Evolutionary conservation across 2,888 invertebrate species (phyloP), one percentile per base, ranked within the genome.

Genomic region (Lymantria dispar): DNA sequence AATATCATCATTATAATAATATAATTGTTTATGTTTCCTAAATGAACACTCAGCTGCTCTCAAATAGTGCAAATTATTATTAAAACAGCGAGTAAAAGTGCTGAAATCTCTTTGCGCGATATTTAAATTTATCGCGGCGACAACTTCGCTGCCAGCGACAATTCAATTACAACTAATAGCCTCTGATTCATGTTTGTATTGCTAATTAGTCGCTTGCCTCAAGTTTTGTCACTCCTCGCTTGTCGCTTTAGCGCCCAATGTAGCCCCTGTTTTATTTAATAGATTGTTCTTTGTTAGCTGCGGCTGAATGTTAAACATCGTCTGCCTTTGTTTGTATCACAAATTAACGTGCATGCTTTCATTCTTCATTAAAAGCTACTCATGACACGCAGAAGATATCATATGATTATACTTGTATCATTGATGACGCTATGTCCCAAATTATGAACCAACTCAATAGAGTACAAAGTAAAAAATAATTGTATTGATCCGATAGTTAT

Each of bases 121-220:
- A 89, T 89, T 90, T 89, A 89, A 90, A 90, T 90, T 87, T 75
- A 76, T 76, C 77, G 77, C 76, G 78, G 85, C 81, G 77, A 74
- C 80, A 87, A 87, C 85, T 88, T 83, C 78, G 80, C 84, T 82
- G 82, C 80, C 86, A 74, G 82, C 84, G 87, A 81, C 85, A 84
- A 90, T 91, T 90, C 88, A 90, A 91, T 90, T 91, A 91, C 86
- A 87, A 87, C 85, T 90, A 90, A 91, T 91, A 89, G 90, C 88
- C 87, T 76, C 87, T 89, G 90, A 91, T 91, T 91, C 90, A 90
- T 90, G 90, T 90, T 91, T 91, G 90, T 90, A 89, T 88, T 87
- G 85, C 85, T 90, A 91, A 91, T 91, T 90, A 89, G 88, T 90
- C 80, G 81, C 76, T 78, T 53, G 80, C 80, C 88, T 88, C 85